Base-by-base conservation (phyloP, 2,888 invertebrate genomes). In the Ectemnius cavifrons region DNA sequence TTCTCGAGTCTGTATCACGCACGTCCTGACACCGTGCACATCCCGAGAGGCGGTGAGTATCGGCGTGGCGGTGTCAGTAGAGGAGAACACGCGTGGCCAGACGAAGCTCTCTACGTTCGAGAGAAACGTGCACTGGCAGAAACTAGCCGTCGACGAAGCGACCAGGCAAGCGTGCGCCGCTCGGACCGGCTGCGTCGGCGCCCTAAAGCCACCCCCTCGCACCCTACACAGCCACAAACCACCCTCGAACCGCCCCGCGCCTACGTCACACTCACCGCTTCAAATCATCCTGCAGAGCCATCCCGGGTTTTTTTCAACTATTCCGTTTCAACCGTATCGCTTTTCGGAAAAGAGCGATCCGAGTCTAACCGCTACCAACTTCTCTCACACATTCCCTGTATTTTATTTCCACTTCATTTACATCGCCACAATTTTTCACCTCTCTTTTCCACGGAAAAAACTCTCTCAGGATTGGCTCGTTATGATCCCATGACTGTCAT, bases 101-200 rank as follows among this genome's bases (percentile, higher is more conserved):
- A 37, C 37, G 37, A 37, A 37, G 37, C 37, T 37, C 74, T 74
- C 80, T 63, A 73, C 72, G 73, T 77, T 77, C 81, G 37, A 73
- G 77, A 73, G 71, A 79, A 83, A 78, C 83, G 80, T 83, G 80
- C 68, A 83, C 83, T 83, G 80, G 67, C 60, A 63, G 72, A 74
- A 68, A 73, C 59, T 61, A 20, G 60, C 70, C 71, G 58, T 72
- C 67, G 16, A 52, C n/a, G 52, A 14, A 4, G n/a, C 52, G 52
- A 52, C 16, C 52, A 16, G 14, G 2, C 16, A 14, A 52, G n/a
- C 52, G 52, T 52, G 52, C 63, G 73, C 76, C 73, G 47, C 82
- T 73, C 65, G 71, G 63, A 60, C 64, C 77, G 78, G 57, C 77
- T 46, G 83, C 83, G 83, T 81, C 83, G 79, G 83, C 83, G 82